Evolutionary conservation across 2,888 invertebrate genomes (phyloP).

Genomic region (Priocnemis perturbator): DNA sequence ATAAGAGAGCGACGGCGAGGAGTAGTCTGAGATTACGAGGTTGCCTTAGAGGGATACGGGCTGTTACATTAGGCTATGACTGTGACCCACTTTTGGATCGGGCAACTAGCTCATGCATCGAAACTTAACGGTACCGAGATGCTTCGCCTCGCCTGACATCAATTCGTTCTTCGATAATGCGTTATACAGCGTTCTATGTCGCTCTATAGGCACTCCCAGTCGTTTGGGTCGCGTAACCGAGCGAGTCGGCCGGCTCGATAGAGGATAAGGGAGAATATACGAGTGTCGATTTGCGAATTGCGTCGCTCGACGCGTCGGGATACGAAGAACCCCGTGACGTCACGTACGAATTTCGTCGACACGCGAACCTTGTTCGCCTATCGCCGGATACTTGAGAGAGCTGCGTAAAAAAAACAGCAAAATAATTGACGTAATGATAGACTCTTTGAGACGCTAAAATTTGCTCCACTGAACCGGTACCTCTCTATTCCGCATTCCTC

Average conservation of each 20-base stretch:
- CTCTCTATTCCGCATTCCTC: no score
- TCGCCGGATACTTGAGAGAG: no score
- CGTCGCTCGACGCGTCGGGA: no score
- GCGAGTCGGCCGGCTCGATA: neutral
- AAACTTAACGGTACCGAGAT: conserved; percentile 73
- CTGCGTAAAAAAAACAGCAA: no score
- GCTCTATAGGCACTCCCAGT: conserved; percentile 6
- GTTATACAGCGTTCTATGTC: neutral
- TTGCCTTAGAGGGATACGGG: conserved; percentile 58
- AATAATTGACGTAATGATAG: no score
- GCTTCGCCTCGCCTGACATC: conserved; percentile 68
- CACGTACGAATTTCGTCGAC: no score
- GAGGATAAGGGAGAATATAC: neutral
- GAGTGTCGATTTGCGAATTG: neutral
- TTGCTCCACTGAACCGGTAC: no score
- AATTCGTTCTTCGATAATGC: conserved; percentile 62
- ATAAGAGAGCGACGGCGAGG: conserved; percentile 22
- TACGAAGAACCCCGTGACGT: no score
- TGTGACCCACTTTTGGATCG: conserved; percentile 72
- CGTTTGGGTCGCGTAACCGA: neutral
- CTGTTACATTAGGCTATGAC: conserved; percentile 70
- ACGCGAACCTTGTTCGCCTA: no score
- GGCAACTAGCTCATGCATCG: conserved; percentile 72
- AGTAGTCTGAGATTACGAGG: conserved; percentile 48
- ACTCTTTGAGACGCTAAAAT: no score